These are phyloP conservation scores for Meloidogyne hapla DNA, from an alignment of 1,140 invertebrate species.

Conservation along the genomic window DNA sequence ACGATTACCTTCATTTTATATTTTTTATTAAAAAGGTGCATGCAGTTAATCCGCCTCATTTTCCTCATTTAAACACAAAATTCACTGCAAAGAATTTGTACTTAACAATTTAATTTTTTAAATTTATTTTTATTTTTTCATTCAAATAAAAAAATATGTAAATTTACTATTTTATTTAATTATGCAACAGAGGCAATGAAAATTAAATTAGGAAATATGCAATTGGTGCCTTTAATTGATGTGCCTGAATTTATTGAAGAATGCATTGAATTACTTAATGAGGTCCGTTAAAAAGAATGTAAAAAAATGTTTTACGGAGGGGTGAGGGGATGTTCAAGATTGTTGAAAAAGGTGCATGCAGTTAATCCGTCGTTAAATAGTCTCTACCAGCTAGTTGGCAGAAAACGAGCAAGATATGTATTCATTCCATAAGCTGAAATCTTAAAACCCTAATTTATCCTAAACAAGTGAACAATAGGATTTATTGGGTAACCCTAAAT, in stretches of 20 bases:
- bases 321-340: no score
- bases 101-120: background rate
- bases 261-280: slow-evolving; percentile 39
- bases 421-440: no score
- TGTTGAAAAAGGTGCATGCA: no score
- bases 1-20: slow-evolving; percentile 3
- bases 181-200: background rate
- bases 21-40: background rate
- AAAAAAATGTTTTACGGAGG: background rate
- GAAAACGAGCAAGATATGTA: no score
- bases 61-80: background rate
- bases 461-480: no score
- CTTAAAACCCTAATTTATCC: no score
- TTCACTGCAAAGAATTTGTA: background rate
- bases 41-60: background rate
- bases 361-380: no score
- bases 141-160: background rate
- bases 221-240: slow-evolving; percentile 28
- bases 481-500: no score
- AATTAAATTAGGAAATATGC: background rate
- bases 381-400: no score
- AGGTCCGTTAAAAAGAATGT: slow-evolving; percentile 24
- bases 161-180: no score
- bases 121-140: background rate
- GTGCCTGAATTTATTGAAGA: slow-evolving; percentile 26